Evolutionary conservation across 2,113 vertebrate species (phyloP).

Genomic region (Microcebus ravelobensis): DNA sequence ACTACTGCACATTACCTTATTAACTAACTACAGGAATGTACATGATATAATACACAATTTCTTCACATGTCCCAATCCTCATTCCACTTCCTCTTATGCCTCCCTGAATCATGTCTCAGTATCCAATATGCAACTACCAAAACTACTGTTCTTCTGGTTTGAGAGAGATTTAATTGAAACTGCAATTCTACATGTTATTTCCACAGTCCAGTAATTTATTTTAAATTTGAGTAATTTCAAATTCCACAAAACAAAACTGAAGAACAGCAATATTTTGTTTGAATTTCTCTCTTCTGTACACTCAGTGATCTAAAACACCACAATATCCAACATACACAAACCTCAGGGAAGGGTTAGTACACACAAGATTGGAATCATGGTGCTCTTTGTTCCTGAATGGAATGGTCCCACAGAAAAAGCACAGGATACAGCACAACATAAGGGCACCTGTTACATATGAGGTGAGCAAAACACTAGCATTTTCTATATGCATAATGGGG

Average conservation of each 20-base stretch:
- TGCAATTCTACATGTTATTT: constrained; percentile 86
- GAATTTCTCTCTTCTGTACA: constrained; percentile 95
- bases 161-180: constrained; percentile 85
- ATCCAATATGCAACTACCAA: constrained; percentile 55
- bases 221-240: constrained; percentile 91
- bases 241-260: constrained; percentile 91
- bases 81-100: constrained; percentile 31
- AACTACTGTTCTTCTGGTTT: constrained; percentile 67
- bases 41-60: background rate
- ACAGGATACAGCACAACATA: constrained; percentile 93
- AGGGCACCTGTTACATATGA: constrained; percentile 91
- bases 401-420: constrained; percentile 94
- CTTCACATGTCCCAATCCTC: constrained; percentile 9
- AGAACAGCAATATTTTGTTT: constrained; percentile 88
- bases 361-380: constrained; percentile 90
- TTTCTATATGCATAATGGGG: constrained; percentile 90
- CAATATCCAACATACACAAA: constrained; percentile 98
- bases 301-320: constrained; percentile 98
- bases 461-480: constrained; percentile 92
- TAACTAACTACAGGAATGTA: constrained; percentile 44
- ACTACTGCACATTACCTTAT: constrained; percentile 32
- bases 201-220: constrained; percentile 93
- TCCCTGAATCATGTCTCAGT: background rate
- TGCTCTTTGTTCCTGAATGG: constrained; percentile 91
- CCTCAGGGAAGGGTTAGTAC: constrained; percentile 93